A percentile compares a stretch with the other conserved stretches of the same genome.
phyloP scores from a whole-genome alignment of 2,888 invertebrate genomes.

The Brachyptera putata region DNA sequence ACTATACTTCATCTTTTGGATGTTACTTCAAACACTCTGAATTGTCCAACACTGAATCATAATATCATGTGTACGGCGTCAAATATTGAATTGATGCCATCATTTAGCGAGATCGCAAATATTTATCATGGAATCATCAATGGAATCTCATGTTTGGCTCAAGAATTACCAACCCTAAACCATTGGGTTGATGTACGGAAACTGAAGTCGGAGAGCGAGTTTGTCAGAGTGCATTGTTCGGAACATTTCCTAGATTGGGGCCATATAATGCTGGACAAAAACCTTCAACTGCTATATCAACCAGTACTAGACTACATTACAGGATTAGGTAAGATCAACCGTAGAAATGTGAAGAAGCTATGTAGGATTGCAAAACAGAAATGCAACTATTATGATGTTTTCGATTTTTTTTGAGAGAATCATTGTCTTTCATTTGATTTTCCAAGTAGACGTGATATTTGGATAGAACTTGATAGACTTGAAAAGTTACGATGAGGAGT shows the following conservation, averaged over 20 bases:
- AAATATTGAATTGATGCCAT: constrained; percentile 49
- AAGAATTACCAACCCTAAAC: constrained; percentile 57
- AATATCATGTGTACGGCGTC: constrained; percentile 41
- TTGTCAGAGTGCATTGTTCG: constrained; percentile 56
- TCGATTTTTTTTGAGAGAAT: no score
- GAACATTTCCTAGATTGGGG: constrained; percentile 52
- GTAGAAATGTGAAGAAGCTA: no score
- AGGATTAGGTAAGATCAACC: constrained; percentile 43
- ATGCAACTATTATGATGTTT: no score
- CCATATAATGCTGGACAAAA: constrained; percentile 49
- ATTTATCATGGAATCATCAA: constrained; percentile 57
- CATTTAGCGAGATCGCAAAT: constrained; percentile 52
- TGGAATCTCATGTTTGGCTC: constrained; percentile 53
- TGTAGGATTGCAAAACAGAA: no score
- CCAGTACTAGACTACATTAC: constrained; percentile 56
- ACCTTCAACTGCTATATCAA: constrained; percentile 52
- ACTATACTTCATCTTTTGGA: constrained; percentile 61
- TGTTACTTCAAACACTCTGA: constrained; percentile 50
- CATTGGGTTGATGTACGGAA: constrained; percentile 47
- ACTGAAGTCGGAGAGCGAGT: constrained; percentile 47
- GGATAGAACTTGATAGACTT: no score
- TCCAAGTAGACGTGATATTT: no score
- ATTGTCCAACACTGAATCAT: constrained; percentile 60
- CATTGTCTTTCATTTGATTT: no score
- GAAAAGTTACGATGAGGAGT: no score